phyloP scores from a whole-genome alignment of 2,113 vertebrate genomes.

The Laticauda laticaudata region DNA sequence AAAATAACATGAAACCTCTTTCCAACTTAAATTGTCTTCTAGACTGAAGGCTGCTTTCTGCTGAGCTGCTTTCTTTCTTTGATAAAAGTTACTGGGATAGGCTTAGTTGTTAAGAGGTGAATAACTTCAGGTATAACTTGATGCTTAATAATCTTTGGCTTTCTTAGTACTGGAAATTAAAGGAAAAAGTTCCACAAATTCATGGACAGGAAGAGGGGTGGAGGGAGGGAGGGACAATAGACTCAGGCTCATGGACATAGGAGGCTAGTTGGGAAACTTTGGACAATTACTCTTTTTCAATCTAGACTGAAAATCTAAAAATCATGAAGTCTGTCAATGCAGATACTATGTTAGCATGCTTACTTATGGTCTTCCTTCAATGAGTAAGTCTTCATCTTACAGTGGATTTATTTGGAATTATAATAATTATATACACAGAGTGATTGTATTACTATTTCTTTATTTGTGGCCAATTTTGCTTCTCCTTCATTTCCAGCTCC shows the following conservation, averaged over 20 bases:
- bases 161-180: not conserved
- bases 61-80: not conserved
- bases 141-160: not conserved
- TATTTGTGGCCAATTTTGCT: not conserved
- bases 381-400: not conserved
- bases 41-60: not conserved
- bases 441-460: not conserved
- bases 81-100: not conserved
- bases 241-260: not conserved
- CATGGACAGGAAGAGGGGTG: no score
- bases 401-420: not conserved
- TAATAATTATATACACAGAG: not conserved
- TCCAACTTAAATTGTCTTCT: not conserved
- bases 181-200: not conserved
- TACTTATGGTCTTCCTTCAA: not conserved
- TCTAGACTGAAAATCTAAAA: not conserved
- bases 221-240: no score
- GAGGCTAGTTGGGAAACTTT: no score
- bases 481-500: not conserved
- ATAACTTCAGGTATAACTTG: not conserved
- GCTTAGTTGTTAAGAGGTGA: not conserved
- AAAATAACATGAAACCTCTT: not conserved
- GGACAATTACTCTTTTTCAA: no score
- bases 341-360: not conserved
- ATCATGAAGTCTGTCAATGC: not conserved